Evolutionary conservation across 2,113 vertebrate genomes (phyloP).

Genomic region (Abramis brama): DNA sequence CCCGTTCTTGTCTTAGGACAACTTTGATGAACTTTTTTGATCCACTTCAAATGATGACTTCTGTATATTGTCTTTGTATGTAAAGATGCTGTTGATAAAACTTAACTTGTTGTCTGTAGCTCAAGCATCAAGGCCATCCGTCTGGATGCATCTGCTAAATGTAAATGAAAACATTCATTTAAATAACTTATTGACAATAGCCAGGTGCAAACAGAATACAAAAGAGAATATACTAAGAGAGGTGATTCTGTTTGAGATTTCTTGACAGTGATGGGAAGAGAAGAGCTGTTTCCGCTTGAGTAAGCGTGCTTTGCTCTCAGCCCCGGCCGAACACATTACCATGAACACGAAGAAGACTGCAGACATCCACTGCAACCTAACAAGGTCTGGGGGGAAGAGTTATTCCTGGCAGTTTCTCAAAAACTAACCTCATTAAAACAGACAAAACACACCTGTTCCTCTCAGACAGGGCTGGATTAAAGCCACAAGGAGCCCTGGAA

Average conservation of each 20-base stretch:
- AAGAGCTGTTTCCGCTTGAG: neutral
- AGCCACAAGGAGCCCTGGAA: constrained; percentile 21
- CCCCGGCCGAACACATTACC: neutral
- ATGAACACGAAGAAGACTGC: neutral
- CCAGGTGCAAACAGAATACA: neutral
- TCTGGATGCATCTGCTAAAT: neutral
- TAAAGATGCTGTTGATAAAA: neutral
- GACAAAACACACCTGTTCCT: constrained; percentile 44
- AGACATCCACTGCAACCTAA: constrained; percentile 1
- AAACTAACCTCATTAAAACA: constrained; percentile 41
- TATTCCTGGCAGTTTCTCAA: constrained; percentile 19
- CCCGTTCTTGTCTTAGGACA: too few relatives aligned
- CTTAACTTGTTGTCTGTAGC: neutral
- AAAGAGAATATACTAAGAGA: neutral
- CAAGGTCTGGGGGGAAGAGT: neutral
- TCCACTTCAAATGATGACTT: too few relatives aligned
- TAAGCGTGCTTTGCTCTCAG: constrained; percentile 15
- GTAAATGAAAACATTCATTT: neutral
- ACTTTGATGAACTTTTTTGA: too few relatives aligned
- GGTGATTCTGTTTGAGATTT: constrained; percentile 1
- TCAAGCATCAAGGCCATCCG: neutral
- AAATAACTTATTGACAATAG: neutral
- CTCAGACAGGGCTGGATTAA: constrained; percentile 3
- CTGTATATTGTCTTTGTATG: neutral
- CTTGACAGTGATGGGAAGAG: constrained; percentile 28